phyloP scores from a whole-genome alignment of 2,113 vertebrate genomes.

The Laticauda colubrina region DNA sequence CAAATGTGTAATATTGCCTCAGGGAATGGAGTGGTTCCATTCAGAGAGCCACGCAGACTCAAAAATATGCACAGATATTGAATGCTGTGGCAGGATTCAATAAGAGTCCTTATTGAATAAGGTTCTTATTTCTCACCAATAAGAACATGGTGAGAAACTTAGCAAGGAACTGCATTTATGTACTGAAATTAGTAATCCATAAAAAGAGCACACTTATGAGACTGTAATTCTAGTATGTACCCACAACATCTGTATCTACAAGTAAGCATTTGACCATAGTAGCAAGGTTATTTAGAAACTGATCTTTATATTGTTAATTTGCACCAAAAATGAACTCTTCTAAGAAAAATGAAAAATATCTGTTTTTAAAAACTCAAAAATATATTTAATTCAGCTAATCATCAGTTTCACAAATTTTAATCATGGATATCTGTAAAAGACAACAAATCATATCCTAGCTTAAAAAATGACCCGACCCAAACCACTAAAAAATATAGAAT shows the following conservation, averaged over 20 bases:
- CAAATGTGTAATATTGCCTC: neutral
- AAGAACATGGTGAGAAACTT: neutral
- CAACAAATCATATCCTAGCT: neutral
- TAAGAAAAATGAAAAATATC: neutral
- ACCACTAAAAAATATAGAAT: neutral
- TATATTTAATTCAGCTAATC: neutral
- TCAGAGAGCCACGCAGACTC: neutral
- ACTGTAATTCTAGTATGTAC: neutral
- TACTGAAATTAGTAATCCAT: neutral
- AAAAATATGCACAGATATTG: neutral
- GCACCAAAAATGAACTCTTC: constrained; percentile 1
- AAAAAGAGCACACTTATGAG: neutral
- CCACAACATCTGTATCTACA: neutral
- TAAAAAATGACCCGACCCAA: neutral
- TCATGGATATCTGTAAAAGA: neutral
- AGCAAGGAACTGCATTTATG: neutral
- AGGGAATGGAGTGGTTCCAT: neutral
- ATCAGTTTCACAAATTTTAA: neutral
- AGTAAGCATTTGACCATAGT: neutral
- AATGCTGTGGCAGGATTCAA: neutral
- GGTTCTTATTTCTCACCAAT: no score
- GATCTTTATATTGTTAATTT: neutral
- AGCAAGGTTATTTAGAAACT: neutral
- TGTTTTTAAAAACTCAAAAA: neutral
- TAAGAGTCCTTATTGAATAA: neutral